Base-by-base conservation (phyloP, 2,113 vertebrate species). In the Salminus brasiliensis region DNA sequence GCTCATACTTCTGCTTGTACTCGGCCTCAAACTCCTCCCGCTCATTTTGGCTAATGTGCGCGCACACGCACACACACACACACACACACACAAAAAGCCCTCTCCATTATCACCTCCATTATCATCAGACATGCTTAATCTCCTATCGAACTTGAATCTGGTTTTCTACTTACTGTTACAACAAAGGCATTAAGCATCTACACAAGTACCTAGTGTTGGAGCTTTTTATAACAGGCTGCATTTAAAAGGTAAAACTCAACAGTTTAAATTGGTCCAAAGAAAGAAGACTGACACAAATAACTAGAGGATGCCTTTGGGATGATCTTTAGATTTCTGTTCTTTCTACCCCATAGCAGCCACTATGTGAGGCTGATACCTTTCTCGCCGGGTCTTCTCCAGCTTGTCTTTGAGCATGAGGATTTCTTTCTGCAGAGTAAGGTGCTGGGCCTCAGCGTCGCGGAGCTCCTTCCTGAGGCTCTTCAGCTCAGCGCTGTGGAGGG, bases 371-470 rank as follows among this genome's bases (percentile, higher is more conserved):
- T n/a, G 18, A 29, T 52, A 98, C 98, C 96, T 97, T 90, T 98
- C 97, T 68, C 97, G 93, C 47, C 97, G 95, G 1, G 92, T 97
- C 91, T 99, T 99, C 84, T 99, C 97, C 85, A 98, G 91, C 88
- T 98, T 99, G 93, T 99, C 98, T 90, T 97, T 97, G 74, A 99
- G 94, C 89, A 99, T 88, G 91, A 97, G 93, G 81, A 97, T 96
- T 88, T 99, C 98, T 85, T 99, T 99, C 88, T 97, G 96, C 83
- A 98, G 94, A 70, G 94, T 91, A 73, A 99, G 96, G 15, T 98
- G 96, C 72, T 98, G 97, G 84, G 96, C 94, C 91, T 99, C 98
- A 1, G 95, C 94, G 34, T 99, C 97, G n/a, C 94, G 92, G 29
- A 97, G 89, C 78, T 98, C 97, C 84, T 99, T 98, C 88, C 95